These are phyloP conservation scores for Ceratotherium simum DNA, from an alignment of 2,113 vertebrate genomes.

Conservation along the genomic window DNA sequence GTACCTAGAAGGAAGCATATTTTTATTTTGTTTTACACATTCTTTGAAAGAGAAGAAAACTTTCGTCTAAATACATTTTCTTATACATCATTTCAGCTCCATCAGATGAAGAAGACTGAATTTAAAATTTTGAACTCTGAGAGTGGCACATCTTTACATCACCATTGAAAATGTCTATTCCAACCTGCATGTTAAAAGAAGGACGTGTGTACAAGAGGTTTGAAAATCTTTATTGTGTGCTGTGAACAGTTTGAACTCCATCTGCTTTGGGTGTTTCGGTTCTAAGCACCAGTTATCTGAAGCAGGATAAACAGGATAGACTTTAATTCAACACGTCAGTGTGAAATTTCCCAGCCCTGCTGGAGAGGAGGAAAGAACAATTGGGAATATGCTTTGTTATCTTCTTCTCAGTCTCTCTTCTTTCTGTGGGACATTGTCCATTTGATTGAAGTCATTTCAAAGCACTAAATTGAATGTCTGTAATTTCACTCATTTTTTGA, in stretches of 20 bases:
- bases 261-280: not conserved
- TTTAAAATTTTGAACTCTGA: not conserved
- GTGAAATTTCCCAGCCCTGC: not conserved
- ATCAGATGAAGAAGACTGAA: not conserved
- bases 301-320: not conserved
- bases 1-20: not conserved
- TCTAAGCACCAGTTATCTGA: conserved; percentile 43
- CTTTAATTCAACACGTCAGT: not conserved
- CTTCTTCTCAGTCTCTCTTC: not conserved
- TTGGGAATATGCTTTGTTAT: not conserved
- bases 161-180: not conserved
- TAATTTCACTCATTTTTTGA: not conserved
- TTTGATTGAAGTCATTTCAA: conserved; percentile 42
- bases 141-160: not conserved
- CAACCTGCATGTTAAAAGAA: not conserved
- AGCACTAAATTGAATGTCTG: not conserved
- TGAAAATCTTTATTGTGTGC: not conserved
- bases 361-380: not conserved
- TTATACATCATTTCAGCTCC: not conserved
- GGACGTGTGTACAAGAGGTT: not conserved
- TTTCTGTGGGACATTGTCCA: not conserved
- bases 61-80: not conserved
- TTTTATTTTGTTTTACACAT: not conserved
- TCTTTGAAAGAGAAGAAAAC: not conserved
- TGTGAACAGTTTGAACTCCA: not conserved